These are phyloP conservation scores for Gila orcuttii DNA, from an alignment of 2,113 vertebrate genomes.

Conservation along the genomic window DNA sequence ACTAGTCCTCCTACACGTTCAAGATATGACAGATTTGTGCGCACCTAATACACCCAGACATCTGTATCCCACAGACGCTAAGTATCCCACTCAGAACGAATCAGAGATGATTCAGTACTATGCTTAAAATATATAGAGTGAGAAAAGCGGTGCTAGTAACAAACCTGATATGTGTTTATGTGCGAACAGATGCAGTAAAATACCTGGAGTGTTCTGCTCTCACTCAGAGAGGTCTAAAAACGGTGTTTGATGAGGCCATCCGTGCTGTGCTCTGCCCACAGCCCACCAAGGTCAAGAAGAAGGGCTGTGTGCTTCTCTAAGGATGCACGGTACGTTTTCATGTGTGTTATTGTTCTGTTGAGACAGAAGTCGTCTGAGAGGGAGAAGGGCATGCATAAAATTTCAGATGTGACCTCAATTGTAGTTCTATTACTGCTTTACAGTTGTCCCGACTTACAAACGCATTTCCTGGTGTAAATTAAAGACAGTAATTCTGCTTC, in stretches of 20 bases:
- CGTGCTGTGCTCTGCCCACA: constrained; percentile 86
- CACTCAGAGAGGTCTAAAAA: constrained; percentile 88
- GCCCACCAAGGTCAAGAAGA: constrained; percentile 82
- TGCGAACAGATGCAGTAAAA: constrained; percentile 82
- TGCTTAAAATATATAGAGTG: neutral
- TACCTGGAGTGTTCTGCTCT: constrained; percentile 89
- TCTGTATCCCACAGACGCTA: constrained; percentile 13
- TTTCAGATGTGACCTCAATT: neutral
- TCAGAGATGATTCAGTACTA: neutral
- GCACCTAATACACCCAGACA: constrained; percentile 36
- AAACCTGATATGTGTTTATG: constrained; percentile 26
- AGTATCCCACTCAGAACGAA: constrained; percentile 4
- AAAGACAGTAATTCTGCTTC: constrained; percentile 23
- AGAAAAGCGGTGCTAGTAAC: too few species aligned
- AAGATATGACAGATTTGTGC: constrained; percentile 36
- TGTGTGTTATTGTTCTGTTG: neutral
- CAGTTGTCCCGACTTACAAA: neutral
- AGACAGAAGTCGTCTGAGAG: neutral
- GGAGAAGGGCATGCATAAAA: constrained; percentile 8
- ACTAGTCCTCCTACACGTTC: constrained; percentile 26
- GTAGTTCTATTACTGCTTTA: neutral
- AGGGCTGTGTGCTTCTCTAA: constrained; percentile 79
- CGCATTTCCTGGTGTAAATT: constrained; percentile 11
- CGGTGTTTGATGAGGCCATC: constrained; percentile 89
- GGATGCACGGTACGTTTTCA: constrained; percentile 57